These are phyloP conservation scores for Drosophila sordidula DNA, from an alignment of 2,888 invertebrate genomes.

Conservation along the genomic window DNA sequence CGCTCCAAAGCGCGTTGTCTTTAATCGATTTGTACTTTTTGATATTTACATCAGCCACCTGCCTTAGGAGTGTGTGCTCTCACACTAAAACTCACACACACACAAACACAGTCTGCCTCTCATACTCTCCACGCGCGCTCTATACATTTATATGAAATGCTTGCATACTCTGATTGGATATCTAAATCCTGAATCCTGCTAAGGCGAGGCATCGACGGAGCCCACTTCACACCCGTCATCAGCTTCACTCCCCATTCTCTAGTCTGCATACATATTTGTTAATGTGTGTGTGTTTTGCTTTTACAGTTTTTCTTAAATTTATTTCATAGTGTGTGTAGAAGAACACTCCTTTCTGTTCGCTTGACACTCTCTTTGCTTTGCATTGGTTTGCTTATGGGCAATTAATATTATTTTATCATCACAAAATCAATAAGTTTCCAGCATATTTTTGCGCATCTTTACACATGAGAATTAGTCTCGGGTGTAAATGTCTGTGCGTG, in stretches of 20 bases:
- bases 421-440: slow-evolving; percentile 74
- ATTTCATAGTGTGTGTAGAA: slow-evolving; percentile 62
- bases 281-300: slow-evolving; percentile 46
- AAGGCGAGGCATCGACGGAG: slow-evolving; percentile 43
- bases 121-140: slow-evolving; percentile 37
- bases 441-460: slow-evolving; percentile 51
- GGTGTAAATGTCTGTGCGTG: slow-evolving; percentile 10
- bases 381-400: slow-evolving; percentile 58
- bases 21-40: slow-evolving; percentile 81
- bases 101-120: slow-evolving; percentile 25
- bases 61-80: slow-evolving; percentile 16
- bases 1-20: slow-evolving; percentile 66
- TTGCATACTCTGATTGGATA: slow-evolving; percentile 78
- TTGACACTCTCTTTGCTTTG: slow-evolving; percentile 17
- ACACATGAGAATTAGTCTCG: slow-evolving; percentile 14
- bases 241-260: slow-evolving; percentile 46
- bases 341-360: slow-evolving; percentile 16
- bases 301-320: slow-evolving; percentile 77
- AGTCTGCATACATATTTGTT: slow-evolving; percentile 9
- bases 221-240: slow-evolving; percentile 51
- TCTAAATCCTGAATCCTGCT: slow-evolving; percentile 77
- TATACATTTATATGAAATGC: slow-evolving; percentile 63
- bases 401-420: slow-evolving; percentile 73
- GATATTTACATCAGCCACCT: slow-evolving; percentile 70
- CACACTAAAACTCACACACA: slow-evolving; percentile 18